These are phyloP conservation scores for Parnassius smintheus DNA, from an alignment of 2,888 invertebrate genomes.

Conservation along the genomic window DNA sequence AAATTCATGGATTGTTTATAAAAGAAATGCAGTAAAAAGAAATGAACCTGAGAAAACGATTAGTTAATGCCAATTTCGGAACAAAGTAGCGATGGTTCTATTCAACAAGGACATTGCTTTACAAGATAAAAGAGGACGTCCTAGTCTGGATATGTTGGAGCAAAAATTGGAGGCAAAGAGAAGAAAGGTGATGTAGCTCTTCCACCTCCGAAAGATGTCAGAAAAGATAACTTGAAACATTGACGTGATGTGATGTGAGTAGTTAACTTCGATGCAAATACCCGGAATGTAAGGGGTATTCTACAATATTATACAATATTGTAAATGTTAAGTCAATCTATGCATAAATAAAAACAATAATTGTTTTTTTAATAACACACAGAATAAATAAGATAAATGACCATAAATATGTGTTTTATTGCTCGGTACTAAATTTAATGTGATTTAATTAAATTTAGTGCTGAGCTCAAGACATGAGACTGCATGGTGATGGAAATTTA, in stretches of 20 bases:
- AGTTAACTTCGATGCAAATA: slow-evolving; percentile 48
- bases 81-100: slow-evolving; percentile 47
- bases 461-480: too few species aligned
- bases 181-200: slow-evolving; percentile 45
- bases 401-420: too few species aligned
- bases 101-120: slow-evolving; percentile 46
- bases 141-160: slow-evolving; percentile 43
- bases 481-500: too few species aligned
- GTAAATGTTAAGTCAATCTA: too few species aligned
- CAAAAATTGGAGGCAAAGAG: slow-evolving; percentile 42
- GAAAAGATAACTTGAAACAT: slow-evolving; percentile 49
- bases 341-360: too few species aligned
- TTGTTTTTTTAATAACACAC: too few species aligned
- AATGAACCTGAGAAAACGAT: slow-evolving; percentile 43
- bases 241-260: slow-evolving; percentile 52
- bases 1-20: slow-evolving; percentile 45
- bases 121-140: slow-evolving; percentile 46
- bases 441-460: too few species aligned
- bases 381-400: too few species aligned
- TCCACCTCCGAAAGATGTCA: slow-evolving; percentile 48
- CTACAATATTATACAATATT: slow-evolving; percentile 44
- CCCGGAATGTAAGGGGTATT: slow-evolving; percentile 49
- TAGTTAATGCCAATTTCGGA: slow-evolving; percentile 43
- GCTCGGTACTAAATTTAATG: too few species aligned
- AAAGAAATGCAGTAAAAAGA: slow-evolving; percentile 40